Percentiles rank a stretch among this genome's conserved stretches.
Conservation (phyloP, 2,113 vertebrate genomes). For the Donacobius atricapilla region DNA sequence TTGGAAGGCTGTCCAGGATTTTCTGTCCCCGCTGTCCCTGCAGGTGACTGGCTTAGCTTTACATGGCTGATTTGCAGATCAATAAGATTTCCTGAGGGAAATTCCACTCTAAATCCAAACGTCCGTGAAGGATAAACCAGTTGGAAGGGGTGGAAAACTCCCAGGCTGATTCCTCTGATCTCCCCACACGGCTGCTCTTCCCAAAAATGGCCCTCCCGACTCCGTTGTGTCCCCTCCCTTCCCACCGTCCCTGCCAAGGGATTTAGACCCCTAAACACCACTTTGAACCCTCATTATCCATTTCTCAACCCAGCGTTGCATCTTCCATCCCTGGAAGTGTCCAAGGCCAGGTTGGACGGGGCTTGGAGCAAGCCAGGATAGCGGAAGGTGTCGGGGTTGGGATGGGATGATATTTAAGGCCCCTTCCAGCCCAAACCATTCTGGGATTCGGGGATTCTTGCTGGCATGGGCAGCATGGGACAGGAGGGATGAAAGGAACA, state of each 20-base stretch:
- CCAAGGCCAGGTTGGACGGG: neutral
- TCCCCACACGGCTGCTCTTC: neutral
- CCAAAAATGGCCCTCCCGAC: neutral
- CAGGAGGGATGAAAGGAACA: rapidly evolving
- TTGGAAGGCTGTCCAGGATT: neutral
- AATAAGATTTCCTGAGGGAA: neutral
- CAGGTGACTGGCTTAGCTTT: neutral
- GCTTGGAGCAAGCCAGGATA: neutral
- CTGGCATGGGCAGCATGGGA: neutral
- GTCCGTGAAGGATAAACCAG: rapidly evolving
- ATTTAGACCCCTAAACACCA: neutral
- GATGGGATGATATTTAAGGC: neutral
- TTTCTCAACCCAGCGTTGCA: neutral
- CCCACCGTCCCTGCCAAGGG: neutral
- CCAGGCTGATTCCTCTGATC: too few species aligned
- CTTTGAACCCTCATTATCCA: neutral
- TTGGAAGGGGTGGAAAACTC: neutral
- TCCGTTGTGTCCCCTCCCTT: neutral
- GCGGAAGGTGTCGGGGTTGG: rapidly evolving
- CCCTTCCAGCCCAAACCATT: neutral
- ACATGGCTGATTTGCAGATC: neutral
- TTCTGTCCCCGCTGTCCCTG: neutral
- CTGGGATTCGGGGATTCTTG: neutral
- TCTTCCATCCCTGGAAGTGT: neutral
- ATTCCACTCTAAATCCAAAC: neutral